Evolutionary conservation across 2,888 invertebrate species (phyloP).

Genomic region (Dorcus hopei): DNA sequence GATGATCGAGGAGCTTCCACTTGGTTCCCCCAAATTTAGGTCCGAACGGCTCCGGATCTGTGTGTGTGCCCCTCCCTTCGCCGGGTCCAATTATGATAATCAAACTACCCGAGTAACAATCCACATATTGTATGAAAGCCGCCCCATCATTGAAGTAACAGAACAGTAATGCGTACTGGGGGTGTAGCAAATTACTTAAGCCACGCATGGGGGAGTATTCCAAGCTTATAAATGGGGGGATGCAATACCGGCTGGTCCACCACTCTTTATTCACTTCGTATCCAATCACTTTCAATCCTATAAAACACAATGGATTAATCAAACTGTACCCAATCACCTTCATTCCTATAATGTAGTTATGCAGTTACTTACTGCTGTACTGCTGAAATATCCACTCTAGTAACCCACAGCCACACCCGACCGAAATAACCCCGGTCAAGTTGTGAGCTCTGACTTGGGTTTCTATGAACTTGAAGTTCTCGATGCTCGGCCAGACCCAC

Average conservation of each 20-base stretch:
- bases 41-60: conserved; percentile 69
- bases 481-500: conserved; percentile 72
- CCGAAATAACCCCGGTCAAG: conserved; percentile 59
- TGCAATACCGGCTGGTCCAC: conserved; percentile 77
- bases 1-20: conserved; percentile 58
- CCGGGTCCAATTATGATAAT: conserved; percentile 74
- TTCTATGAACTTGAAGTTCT: conserved; percentile 61
- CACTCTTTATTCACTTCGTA: conserved; percentile 76
- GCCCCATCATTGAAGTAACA: conserved; percentile 76
- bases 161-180: conserved; percentile 64
- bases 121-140: conserved; percentile 68
- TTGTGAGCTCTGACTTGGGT: conserved; percentile 47
- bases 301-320: conserved; percentile 25
- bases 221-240: conserved; percentile 66
- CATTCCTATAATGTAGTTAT: conserved; percentile 50
- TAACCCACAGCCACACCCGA: conserved; percentile 80
- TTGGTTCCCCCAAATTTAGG: conserved; percentile 47
- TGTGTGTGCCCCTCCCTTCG: conserved; percentile 60
- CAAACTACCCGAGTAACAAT: conserved; percentile 60
- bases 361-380: conserved; percentile 58
- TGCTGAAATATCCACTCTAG: conserved; percentile 74
- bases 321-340: conserved; percentile 58
- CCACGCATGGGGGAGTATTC: conserved; percentile 54
- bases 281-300: conserved; percentile 63
- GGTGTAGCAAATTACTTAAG: conserved; percentile 32